Conservation (phyloP, 1,140 invertebrate genomes). For the Macrobrachium rosenbergii region DNA sequence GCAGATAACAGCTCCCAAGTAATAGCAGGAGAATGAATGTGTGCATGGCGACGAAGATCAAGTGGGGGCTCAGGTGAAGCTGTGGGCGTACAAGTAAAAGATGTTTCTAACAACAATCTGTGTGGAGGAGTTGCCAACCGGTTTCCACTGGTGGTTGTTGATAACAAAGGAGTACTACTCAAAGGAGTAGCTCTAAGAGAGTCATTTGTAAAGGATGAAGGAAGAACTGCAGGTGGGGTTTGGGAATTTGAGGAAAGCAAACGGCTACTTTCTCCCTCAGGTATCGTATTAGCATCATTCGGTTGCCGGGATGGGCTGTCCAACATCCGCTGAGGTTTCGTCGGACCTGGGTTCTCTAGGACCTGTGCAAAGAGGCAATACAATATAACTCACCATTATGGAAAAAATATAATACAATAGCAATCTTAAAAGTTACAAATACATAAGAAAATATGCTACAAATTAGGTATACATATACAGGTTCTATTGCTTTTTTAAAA, state of each 20-base stretch:
- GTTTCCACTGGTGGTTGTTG: slow-evolving; percentile 58
- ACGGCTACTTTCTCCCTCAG: slow-evolving; percentile 43
- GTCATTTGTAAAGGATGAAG: background rate
- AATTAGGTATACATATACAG: background rate
- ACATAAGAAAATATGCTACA: background rate
- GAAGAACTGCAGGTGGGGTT: slow-evolving; percentile 24
- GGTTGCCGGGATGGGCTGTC: slow-evolving; percentile 35
- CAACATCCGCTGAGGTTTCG: slow-evolving; percentile 70
- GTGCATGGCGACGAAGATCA: slow-evolving; percentile 62
- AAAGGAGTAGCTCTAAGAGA: slow-evolving; percentile 61
- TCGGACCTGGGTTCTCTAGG: slow-evolving; percentile 70
- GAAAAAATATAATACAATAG: background rate
- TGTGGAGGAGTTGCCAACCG: slow-evolving; percentile 67
- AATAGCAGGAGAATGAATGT: slow-evolving; percentile 64
- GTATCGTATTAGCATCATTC: slow-evolving; percentile 33
- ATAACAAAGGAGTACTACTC: slow-evolving; percentile 63
- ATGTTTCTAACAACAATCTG: slow-evolving; percentile 64
- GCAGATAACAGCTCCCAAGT: slow-evolving; percentile 69
- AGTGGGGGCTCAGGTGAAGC: slow-evolving; percentile 67
- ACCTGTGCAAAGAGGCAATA: slow-evolving; percentile 67
- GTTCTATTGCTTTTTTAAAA: no score
- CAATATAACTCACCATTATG: background rate
- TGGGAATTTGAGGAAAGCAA: slow-evolving; percentile 22
- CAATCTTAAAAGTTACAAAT: background rate
- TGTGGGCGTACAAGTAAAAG: slow-evolving; percentile 67